Conservation (phyloP, 2,797 vertebrate species). For the Typhlichthys eigenmanni region DNA sequence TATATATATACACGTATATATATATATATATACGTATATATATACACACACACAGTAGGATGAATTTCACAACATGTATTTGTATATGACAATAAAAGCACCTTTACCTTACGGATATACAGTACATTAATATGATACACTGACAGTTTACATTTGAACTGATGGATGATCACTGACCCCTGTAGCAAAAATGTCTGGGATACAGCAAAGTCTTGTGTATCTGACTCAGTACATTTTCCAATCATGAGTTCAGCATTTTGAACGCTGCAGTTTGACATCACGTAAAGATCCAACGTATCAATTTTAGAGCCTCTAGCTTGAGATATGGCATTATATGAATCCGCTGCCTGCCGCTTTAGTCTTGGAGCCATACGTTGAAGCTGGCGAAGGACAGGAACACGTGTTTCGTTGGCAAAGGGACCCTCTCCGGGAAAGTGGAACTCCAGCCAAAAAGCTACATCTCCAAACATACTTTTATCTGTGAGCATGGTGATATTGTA, state of each 20-base stretch:
- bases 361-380: rapidly evolving
- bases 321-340: background rate
- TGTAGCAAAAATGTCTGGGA: conserved; percentile 31
- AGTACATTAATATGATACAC: background rate
- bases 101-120: background rate
- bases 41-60: too few species aligned
- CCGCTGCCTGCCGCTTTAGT: conserved; percentile 15
- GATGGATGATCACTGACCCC: conserved; percentile 58
- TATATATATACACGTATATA: too few species aligned
- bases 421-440: conserved; percentile 57
- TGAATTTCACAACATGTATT: too few species aligned
- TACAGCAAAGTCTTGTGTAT: conserved; percentile 47
- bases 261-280: conserved; percentile 58
- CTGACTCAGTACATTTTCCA: conserved; percentile 50
- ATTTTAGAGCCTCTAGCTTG: conserved; percentile 2
- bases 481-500: conserved; percentile 27
- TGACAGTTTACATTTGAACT: background rate
- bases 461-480: conserved; percentile 60
- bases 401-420: conserved; percentile 37
- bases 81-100: too few species aligned
- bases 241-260: conserved; percentile 56
- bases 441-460: conserved; percentile 38
- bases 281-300: conserved; percentile 55
- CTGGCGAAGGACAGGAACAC: background rate
- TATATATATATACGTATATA: too few species aligned